phyloP scores from a whole-genome alignment of 2,797 vertebrate species.

The Arrhamphus sclerolepis region DNA sequence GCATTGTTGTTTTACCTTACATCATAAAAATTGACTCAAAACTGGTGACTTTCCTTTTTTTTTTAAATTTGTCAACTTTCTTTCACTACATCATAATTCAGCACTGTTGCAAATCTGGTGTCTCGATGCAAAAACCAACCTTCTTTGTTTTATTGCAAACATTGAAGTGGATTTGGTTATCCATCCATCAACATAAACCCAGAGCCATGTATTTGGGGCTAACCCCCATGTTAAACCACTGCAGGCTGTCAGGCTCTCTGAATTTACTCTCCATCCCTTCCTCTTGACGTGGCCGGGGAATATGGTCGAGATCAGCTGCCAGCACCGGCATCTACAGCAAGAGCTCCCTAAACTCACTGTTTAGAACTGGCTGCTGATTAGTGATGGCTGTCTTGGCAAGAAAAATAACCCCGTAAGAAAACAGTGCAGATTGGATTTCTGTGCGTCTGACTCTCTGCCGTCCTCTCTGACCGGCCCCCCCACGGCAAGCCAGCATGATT shows the following conservation, averaged over 20 bases:
- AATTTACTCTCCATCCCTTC: conserved; percentile 58
- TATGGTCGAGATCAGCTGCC: conserved; percentile 62
- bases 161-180: conserved; percentile 72
- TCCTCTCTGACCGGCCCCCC: conserved; percentile 72
- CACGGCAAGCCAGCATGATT: conserved; percentile 88
- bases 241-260: conserved; percentile 69
- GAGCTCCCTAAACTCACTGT: conserved; percentile 63
- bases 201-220: conserved; percentile 62
- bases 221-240: conserved; percentile 64
- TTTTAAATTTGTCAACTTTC: conserved; percentile 38
- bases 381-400: conserved; percentile 82
- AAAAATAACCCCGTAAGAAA: conserved; percentile 85
- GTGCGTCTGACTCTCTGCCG: conserved; percentile 73
- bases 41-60: conserved; percentile 26
- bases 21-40: conserved; percentile 39
- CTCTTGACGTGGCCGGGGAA: conserved; percentile 56
- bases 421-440: conserved; percentile 93
- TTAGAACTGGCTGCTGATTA: conserved; percentile 76
- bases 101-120: conserved; percentile 42
- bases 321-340: conserved; percentile 59
- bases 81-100: conserved; percentile 51
- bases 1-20: conserved; percentile 32
- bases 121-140: conserved; percentile 65
- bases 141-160: conserved; percentile 72
- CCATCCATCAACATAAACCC: conserved; percentile 74